Evolutionary conservation across 2,888 invertebrate species (phyloP), one percentile per base, ranked within the genome.

Genomic region (Stenchaetothrips biformis): DNA sequence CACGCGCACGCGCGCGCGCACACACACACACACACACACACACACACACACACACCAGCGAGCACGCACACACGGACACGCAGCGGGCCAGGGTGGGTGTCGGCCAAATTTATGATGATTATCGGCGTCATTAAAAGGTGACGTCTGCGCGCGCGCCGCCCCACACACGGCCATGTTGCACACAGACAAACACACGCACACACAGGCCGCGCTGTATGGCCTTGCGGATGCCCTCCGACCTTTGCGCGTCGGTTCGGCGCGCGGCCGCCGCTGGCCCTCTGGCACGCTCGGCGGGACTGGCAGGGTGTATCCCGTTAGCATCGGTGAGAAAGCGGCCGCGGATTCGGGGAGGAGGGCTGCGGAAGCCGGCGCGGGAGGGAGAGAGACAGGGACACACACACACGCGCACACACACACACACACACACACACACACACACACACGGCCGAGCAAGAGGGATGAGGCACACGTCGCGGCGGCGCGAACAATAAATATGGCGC

Each of bases 41-140:
- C 37, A 37, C 37, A 37, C 37, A 2, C 37, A 37, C 37, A 37
- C 37, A 37, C 37, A 37, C 37, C 2, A 1, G 4, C 37, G 4
- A 37, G 37, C 37, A 37, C 37, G 4, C 37, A 2, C 37, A 37
- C 37, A 37, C 37, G 37, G 37, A 37, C 37, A 4, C 37, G 37
- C 37, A 4, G 37, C 37, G 37, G 37, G 37, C 37, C 37, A 37
- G 37, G 37, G 21, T 25, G 67, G 67, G 67, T 74, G 67, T 25
- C 67, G 21, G 25, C 67, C 67, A 25, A 74, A 74, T 74, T 74
- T 74, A 74, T 74, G 67, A 74, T 74, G 67, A 74, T 21, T 74
- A 74, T 74, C 67, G 67, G 11, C 8, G 67, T 74, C 67, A 74
- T 74, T 74, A 74, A 74, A 18, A 18, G 53, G 53, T 53, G 53